A percentile compares a stretch with the other conserved stretches of the same genome.
phyloP scores from a whole-genome alignment of 2,888 invertebrate genomes.

The Cantharis lateralis region DNA sequence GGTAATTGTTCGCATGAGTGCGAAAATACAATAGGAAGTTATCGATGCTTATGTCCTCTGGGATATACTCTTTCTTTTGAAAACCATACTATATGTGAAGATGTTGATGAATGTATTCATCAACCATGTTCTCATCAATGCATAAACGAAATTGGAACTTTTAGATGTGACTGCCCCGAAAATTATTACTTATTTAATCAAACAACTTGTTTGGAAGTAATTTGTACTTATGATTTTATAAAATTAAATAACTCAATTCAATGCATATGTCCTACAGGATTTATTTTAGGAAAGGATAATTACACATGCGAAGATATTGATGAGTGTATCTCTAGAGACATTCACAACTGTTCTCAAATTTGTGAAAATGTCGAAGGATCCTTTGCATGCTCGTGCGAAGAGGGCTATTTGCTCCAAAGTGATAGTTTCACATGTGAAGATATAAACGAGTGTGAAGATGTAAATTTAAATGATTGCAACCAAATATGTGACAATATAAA shows the following conservation, averaged over 20 bases:
- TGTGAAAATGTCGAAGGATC: conserved; percentile 59
- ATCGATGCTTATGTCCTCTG: conserved; percentile 63
- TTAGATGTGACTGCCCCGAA: conserved; percentile 48
- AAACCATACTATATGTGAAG: conserved; percentile 57
- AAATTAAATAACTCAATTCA: conserved; percentile 42
- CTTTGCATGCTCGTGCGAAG: conserved; percentile 65
- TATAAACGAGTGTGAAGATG: conserved; percentile 54
- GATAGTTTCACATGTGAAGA: conserved; percentile 58
- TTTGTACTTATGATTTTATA: conserved; percentile 50
- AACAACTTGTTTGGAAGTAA: conserved; percentile 50
- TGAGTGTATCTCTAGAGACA: conserved; percentile 45
- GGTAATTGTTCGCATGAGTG: conserved; percentile 57
- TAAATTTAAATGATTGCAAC: conserved; percentile 56
- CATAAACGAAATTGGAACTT: conserved; percentile 47
- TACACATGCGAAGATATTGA: conserved; percentile 51
- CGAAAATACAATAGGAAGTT: conserved; percentile 58
- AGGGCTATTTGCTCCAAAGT: conserved; percentile 58
- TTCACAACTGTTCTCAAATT: conserved; percentile 54
- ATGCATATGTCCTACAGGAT: conserved; percentile 55
- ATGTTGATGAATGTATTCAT: conserved; percentile 55
- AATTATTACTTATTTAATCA: conserved; percentile 52
- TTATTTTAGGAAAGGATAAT: conserved; percentile 53
- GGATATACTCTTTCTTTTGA: conserved; percentile 58
- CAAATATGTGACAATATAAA: conserved; percentile 60
- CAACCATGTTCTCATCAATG: conserved; percentile 46